Conservation (phyloP, 2,797 vertebrate species). For the Pipistrellus nathusii region DNA sequence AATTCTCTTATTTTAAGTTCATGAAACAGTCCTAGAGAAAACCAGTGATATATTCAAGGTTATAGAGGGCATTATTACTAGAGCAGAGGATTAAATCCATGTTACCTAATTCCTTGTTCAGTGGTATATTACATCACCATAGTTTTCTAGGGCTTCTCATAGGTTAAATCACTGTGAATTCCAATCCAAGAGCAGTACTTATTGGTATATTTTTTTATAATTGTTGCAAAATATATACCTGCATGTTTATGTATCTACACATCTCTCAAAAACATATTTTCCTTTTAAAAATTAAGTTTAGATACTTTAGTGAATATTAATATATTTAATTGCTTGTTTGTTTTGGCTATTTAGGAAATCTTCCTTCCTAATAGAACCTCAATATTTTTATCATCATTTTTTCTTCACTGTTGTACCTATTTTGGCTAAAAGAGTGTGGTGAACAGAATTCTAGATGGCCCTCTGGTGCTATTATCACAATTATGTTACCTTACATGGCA, state of each 20-base stretch:
- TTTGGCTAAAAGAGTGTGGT: not conserved
- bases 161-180: not conserved
- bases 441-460: not conserved
- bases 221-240: not conserved
- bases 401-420: not conserved
- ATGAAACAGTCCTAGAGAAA: conserved; percentile 32
- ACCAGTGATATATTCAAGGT: not conserved
- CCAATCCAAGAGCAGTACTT: not conserved
- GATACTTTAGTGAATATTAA: not conserved
- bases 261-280: not conserved
- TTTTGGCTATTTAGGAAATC: not conserved
- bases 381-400: not conserved
- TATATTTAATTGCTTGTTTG: not conserved
- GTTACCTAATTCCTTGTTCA: not conserved
- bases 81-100: not conserved
- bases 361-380: not conserved
- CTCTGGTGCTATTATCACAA: not conserved
- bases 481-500: not conserved
- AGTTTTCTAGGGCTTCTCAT: not conserved
- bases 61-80: not conserved
- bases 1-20: conserved; percentile 30
- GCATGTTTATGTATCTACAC: not conserved
- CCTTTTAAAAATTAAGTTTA: not conserved
- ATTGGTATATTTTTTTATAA: not conserved
- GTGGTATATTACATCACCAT: not conserved